Base-by-base conservation (phyloP, 2,113 vertebrate species). In the Terrapene triunguis region DNA sequence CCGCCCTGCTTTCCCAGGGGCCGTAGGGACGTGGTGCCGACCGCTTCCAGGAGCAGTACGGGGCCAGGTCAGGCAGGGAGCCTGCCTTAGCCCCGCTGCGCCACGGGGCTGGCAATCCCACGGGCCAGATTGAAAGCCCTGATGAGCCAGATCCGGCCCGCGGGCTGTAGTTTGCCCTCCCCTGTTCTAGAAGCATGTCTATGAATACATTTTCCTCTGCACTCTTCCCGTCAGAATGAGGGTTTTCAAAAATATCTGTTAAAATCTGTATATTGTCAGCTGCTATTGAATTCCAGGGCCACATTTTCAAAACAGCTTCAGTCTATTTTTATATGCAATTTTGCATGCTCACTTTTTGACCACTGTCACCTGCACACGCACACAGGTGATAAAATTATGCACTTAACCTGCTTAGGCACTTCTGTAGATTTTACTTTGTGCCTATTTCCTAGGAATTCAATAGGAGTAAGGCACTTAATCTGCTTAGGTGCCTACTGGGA, bases 301-400 rank as follows among this genome's bases (percentile, higher is more conserved):
- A 3, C 11, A 19, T 83, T 83, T 97, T 91, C 85, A 57, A 48
- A 94, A 81, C n/a, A 8, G 21, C 78, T 29, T 86, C 2, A 6
- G 4, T 92, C 62, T 51, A 27, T 0, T 19, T 90, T 89, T 10
- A 89, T n/a, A 25, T 27, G 50, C 21, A 32, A 21, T 54, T 89
- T 12, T 89, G 1, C 5, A 2, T 51, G 4, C 76, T 84, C 4
- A 5, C 21, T 72, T 90, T 89, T 25, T 65, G n/a, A n/a, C 55
- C 11, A 55, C 50, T 0, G 0, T 85, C 76, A 38, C 24, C 51
- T 55, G 17, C 1, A 3, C 21, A 35, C 35, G 14, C 1, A 3
- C 21, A 35, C 35, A 76, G 44, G 3, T 16, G 50, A 72, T 92
- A 76, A 94, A 69, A 17, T 55, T 84, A 59, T 29, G n/a, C n/a